These are phyloP conservation scores for Mionectes macconnelli DNA, from an alignment of 2,113 vertebrate genomes.

Conservation along the genomic window DNA sequence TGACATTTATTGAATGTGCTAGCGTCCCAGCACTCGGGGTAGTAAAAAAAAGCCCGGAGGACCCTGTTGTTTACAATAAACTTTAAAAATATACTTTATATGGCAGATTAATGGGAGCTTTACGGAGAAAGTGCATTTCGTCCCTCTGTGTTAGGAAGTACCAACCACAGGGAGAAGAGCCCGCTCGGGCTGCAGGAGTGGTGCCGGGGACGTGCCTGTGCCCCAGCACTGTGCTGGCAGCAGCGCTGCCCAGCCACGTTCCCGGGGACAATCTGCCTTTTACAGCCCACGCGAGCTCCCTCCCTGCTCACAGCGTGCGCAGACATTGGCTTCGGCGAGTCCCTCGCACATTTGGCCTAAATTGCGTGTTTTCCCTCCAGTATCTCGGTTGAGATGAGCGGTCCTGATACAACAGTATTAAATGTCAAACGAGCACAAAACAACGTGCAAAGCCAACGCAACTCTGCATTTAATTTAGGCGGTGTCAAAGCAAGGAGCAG, in stretches of 20 bases:
- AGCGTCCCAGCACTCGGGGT: fast-evolving
- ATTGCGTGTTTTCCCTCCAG: background rate
- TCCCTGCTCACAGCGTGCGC: background rate
- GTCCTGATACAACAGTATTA: constrained; percentile 55
- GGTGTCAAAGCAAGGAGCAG: constrained; percentile 39
- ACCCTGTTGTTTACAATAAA: background rate
- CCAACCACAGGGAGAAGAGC: background rate
- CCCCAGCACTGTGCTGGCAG: background rate
- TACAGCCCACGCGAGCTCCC: background rate
- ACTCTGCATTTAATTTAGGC: constrained; percentile 63
- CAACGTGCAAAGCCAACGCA: constrained; percentile 1
- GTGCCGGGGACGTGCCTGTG: background rate
- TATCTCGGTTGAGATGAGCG: constrained; percentile 46
- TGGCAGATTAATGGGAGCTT: background rate
- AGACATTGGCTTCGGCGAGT: background rate
- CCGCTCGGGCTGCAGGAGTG: background rate
- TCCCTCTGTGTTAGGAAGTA: background rate
- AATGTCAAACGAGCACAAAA: constrained; percentile 57
- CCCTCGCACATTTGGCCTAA: constrained; percentile 48
- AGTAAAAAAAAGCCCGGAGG: background rate
- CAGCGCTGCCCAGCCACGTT: background rate
- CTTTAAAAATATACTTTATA: background rate
- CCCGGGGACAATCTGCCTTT: background rate
- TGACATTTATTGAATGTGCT: constrained; percentile 52
- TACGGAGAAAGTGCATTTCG: background rate